Conservation (phyloP, 2,888 invertebrate species). For the Fragum whitleyi region DNA sequence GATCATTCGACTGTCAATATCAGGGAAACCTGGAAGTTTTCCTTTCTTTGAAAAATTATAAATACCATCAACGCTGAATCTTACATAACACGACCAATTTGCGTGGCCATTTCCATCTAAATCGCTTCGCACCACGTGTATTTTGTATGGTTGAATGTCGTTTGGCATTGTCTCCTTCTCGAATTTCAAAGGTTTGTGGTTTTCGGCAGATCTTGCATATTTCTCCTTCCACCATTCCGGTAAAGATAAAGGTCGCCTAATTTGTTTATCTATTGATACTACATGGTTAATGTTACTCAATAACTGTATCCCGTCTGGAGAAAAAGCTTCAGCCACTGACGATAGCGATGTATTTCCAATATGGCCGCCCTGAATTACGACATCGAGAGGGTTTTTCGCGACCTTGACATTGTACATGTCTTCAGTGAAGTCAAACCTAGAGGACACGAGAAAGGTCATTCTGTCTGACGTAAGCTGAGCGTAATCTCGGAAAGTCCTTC, state of each 20-base stretch:
- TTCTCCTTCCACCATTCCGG: conserved; percentile 81
- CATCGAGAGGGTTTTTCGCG: conserved; percentile 65
- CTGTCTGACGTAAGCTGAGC: conserved; percentile 67
- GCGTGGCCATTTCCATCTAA: conserved; percentile 74
- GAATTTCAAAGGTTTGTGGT: conserved; percentile 66
- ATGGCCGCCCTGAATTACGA: conserved; percentile 67
- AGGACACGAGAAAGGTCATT: conserved; percentile 70
- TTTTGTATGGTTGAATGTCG: conserved; percentile 46
- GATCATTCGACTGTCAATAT: conserved; percentile 68
- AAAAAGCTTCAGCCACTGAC: conserved; percentile 58
- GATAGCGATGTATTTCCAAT: conserved; percentile 72
- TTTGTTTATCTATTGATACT: conserved; percentile 74
- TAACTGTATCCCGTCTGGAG: conserved; percentile 50
- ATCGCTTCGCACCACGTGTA: conserved; percentile 72
- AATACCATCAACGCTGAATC: conserved; percentile 70
- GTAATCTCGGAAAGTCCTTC: conserved; percentile 70
- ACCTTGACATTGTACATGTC: conserved; percentile 64
- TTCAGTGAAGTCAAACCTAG: conserved; percentile 59
- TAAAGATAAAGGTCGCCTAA: conserved; percentile 75
- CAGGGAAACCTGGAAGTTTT: conserved; percentile 42
- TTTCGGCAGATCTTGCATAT: conserved; percentile 65
- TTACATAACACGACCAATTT: conserved; percentile 73
- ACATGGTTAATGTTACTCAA: conserved; percentile 74
- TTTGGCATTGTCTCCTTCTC: conserved; percentile 66
- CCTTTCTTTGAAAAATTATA: conserved; percentile 66